phyloP scores from a whole-genome alignment of 1,140 invertebrate species.

The Drosophila dunni region DNA sequence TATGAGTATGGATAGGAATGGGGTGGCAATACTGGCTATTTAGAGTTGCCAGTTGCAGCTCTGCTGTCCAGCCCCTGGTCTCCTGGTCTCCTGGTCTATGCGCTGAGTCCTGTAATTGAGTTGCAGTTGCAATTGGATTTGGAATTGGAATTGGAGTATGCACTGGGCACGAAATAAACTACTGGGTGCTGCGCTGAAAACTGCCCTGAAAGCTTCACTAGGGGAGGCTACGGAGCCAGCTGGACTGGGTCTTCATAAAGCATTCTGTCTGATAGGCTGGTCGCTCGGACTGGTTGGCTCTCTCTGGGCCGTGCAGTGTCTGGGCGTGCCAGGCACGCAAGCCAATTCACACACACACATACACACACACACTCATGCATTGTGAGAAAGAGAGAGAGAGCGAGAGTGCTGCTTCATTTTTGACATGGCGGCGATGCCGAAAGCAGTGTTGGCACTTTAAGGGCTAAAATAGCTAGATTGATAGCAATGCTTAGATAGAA shows the following conservation, averaged over 20 bases:
- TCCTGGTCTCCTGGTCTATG: not conserved
- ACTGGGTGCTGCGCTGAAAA: not conserved
- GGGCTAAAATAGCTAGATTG: no score
- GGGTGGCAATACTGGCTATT: not conserved
- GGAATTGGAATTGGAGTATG: not conserved
- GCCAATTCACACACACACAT: slow-evolving; percentile 44
- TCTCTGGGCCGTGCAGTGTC: slow-evolving; percentile 55
- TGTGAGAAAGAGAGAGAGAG: not conserved
- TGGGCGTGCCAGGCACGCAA: slow-evolving; percentile 77
- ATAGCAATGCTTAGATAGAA: no score
- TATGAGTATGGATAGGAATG: no score
- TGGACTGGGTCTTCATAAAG: slow-evolving; percentile 29
- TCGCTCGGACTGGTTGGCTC: slow-evolving; percentile 68
- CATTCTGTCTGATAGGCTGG: slow-evolving; percentile 71
- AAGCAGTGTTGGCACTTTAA: no score
- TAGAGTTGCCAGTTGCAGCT: not conserved
- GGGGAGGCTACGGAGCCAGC: not conserved
- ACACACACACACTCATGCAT: slow-evolving; percentile 19
- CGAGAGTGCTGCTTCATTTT: slow-evolving; percentile 45
- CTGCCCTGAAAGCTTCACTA: not conserved
- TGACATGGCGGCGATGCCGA: slow-evolving; percentile 64
- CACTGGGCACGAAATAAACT: no score
- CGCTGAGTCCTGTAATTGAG: not conserved
- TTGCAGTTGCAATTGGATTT: not conserved
- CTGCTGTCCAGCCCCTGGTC: slow-evolving; percentile 1